Conservation (phyloP, 2,113 vertebrate genomes). For the Casuarius casuarius region DNA sequence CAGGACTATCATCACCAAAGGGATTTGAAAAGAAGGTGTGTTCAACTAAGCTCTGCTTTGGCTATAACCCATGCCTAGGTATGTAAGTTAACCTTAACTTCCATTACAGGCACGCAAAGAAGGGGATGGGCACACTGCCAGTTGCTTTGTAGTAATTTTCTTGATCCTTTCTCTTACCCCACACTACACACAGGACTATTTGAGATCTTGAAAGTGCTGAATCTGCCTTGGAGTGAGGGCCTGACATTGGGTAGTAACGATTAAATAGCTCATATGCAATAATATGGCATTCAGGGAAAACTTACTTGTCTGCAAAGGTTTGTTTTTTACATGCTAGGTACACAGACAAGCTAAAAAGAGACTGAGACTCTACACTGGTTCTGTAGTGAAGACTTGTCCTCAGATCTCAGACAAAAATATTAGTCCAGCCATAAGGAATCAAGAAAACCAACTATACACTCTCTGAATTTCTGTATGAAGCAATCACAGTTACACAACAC, state of each 20-base stretch:
- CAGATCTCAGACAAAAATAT: not conserved
- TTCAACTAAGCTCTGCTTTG: not conserved
- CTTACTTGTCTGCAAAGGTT: not conserved
- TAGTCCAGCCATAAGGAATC: not conserved
- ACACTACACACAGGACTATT: not conserved
- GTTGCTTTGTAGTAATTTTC: not conserved
- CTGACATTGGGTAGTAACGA: not conserved
- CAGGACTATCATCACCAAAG: not conserved
- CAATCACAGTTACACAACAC: constrained; percentile 37
- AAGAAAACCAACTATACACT: not conserved
- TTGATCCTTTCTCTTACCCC: not conserved
- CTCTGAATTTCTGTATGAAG: constrained; percentile 18
- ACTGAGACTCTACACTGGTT: not conserved
- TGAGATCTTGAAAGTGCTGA: not conserved
- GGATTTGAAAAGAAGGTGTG: not conserved
- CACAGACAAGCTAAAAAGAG: not conserved
- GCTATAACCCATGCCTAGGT: not conserved
- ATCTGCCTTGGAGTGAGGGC: not conserved
- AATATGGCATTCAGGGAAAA: accelerated
- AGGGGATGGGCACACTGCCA: not conserved
- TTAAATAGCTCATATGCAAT: not conserved
- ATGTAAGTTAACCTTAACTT: not conserved
- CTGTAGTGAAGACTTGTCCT: not conserved
- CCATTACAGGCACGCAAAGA: not conserved
- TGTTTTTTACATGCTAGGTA: not conserved